Conservation (phyloP, 2,113 vertebrate species). For the Corvus hawaiiensis region DNA sequence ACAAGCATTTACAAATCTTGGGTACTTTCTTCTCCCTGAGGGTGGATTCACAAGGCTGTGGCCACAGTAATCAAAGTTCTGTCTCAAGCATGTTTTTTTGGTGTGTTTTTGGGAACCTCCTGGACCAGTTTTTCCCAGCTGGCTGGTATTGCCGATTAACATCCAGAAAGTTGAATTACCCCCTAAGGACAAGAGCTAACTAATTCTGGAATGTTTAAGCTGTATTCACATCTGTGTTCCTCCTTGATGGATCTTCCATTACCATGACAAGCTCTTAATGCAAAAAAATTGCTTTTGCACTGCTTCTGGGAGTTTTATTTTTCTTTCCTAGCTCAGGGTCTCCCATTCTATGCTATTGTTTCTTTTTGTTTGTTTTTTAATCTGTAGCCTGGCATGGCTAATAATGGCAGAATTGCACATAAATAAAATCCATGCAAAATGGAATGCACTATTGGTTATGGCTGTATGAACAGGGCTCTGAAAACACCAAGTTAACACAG, state of each 20-base stretch:
- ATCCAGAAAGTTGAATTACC: not conserved
- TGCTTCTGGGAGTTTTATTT: not conserved
- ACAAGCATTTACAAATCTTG: not conserved
- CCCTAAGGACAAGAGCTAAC: not conserved
- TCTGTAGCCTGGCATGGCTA: not conserved
- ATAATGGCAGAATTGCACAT: not conserved
- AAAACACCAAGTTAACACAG: not conserved
- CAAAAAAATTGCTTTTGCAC: not conserved
- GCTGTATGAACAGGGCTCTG: not conserved
- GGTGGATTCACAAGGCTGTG: not conserved
- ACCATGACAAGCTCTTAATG: not conserved
- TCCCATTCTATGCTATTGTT: not conserved
- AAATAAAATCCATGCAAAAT: not conserved
- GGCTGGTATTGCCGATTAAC: not conserved
- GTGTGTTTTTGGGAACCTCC: not conserved
- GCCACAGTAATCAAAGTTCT: not conserved
- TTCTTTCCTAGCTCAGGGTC: not conserved
- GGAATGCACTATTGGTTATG: not conserved
- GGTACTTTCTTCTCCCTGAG: not conserved
- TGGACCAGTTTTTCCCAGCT: not conserved
- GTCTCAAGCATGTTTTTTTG: not conserved
- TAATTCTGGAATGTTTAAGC: not conserved
- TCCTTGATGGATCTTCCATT: not conserved
- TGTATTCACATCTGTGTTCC: not conserved
- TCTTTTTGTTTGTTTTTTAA: not conserved